Base-by-base conservation (phyloP, 2,113 vertebrate genomes). In the Notothenia coriiceps region DNA sequence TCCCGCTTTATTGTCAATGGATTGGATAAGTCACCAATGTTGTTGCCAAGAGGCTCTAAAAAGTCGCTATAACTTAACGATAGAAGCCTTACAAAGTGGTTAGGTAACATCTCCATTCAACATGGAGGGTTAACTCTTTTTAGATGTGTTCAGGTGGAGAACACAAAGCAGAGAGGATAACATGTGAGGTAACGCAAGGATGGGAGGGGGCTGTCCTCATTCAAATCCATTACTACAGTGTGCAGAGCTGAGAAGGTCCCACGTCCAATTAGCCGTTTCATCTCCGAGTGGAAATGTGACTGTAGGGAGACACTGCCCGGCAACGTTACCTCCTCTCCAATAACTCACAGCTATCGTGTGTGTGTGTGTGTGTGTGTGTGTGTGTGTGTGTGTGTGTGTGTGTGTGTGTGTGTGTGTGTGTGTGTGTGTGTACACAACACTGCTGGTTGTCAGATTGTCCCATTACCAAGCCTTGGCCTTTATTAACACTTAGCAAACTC, bases 211-310 rank as follows among this genome's bases (percentile, higher is more conserved):
- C 35, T 55, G 33, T 61, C 73, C 70, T 75, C 73, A 50, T 74
- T 76, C 83, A 80, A 86, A 90, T 84, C 87, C 77, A 89, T 90
- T 89, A 88, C 67, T 70, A 40, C 43, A 70, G 70, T 87, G 66
- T 86, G 78, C 71, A 49, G 85, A 86, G 91, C 88, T 87, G 73
- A 86, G 83, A 80, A 80, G 86, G 88, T 91, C 92, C 90, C 88
- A 88, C 77, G 86, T 91, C 91, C 92, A 92, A 92, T 91, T 91
- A 92, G 90, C 88, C 87, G 86, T 76, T 91, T 90, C 85, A 85
- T 92, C 81, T 90, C 83, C 69, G 47, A 83, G 77, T 85, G 87
- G 74, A 86, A 90, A 91, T 91, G 89, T 77, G 86, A 74, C 88
- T 88, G 25, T 74, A 62, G 89, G 91, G 89, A 92, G 79, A 77